Conservation (phyloP, 2,888 invertebrate genomes). For the Alloscopus bannaensis region DNA sequence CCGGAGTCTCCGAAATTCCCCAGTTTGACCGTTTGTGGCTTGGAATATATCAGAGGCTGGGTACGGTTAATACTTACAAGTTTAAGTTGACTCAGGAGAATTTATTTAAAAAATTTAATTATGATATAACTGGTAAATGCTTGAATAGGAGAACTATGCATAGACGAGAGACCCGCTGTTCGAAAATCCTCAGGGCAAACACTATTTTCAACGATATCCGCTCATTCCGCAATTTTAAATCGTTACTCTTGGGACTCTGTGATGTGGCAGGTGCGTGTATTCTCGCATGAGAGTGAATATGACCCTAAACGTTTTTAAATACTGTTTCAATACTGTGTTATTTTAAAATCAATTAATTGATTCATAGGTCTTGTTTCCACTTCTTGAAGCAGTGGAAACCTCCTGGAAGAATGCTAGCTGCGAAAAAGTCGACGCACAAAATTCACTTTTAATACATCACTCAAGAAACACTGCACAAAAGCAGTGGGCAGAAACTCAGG, state of each 20-base stretch:
- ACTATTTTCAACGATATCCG: conserved; percentile 96
- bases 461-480: conserved; percentile 99
- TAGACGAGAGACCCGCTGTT: conserved; percentile 96
- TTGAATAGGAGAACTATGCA: conserved; percentile 86
- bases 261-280: conserved; percentile 85
- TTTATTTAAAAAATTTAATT: neutral
- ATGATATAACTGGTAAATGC: conserved; percentile 72
- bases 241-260: conserved; percentile 95
- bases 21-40: conserved; percentile 97
- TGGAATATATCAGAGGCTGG: conserved; percentile 92
- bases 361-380: conserved; percentile 88
- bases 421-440: conserved; percentile 90
- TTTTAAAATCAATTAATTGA: too few species aligned
- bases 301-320: too few species aligned
- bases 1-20: conserved; percentile 88
- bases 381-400: conserved; percentile 91
- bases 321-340: too few species aligned
- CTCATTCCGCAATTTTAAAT: conserved; percentile 92
- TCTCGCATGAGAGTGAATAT: too few species aligned
- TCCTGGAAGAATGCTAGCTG: conserved; percentile 78
- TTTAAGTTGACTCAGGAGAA: neutral
- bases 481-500: conserved; percentile 99
- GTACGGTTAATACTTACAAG: conserved; percentile 74
- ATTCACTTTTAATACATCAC: conserved; percentile 97
- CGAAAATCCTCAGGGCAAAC: conserved; percentile 98